Conservation (phyloP, 1,140 invertebrate genomes). For the Orchestia grillus region DNA sequence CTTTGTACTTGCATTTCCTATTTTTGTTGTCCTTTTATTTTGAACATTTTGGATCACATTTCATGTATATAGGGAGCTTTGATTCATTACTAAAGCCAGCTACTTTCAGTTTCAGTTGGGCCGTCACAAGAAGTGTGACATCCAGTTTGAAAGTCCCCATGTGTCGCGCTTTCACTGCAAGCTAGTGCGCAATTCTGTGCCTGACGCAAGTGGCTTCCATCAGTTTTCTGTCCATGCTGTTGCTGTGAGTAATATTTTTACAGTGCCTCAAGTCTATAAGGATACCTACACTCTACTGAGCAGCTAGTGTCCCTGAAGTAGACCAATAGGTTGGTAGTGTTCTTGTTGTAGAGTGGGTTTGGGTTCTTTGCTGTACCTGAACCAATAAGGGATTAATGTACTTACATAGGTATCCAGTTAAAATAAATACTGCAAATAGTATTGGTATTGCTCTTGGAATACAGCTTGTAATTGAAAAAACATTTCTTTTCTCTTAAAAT, state of each 20-base stretch:
- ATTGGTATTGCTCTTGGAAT: too few species aligned
- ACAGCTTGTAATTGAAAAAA: too few species aligned
- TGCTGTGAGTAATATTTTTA: background rate
- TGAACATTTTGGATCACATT: too few species aligned
- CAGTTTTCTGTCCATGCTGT: background rate
- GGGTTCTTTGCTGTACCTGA: background rate
- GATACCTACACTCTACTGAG: background rate
- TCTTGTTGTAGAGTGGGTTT: background rate
- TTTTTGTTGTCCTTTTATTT: too few species aligned
- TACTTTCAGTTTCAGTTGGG: constrained; percentile 12
- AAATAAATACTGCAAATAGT: too few species aligned
- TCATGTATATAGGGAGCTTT: too few species aligned
- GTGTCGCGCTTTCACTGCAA: constrained; percentile 46
- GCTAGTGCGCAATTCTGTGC: background rate
- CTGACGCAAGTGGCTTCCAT: background rate
- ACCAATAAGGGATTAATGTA: too few species aligned
- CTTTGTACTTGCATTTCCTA: background rate
- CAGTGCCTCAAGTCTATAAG: background rate
- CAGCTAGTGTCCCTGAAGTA: background rate
- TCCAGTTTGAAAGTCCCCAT: constrained; percentile 24
- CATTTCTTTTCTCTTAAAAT: too few species aligned
- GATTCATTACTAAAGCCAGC: too few species aligned
- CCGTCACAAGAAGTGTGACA: constrained; percentile 27
- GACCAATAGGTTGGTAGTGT: background rate
- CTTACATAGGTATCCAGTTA: too few species aligned